Evolutionary conservation across 2,888 invertebrate genomes (phyloP).

Genomic region (Hydrotaea diabolus): DNA sequence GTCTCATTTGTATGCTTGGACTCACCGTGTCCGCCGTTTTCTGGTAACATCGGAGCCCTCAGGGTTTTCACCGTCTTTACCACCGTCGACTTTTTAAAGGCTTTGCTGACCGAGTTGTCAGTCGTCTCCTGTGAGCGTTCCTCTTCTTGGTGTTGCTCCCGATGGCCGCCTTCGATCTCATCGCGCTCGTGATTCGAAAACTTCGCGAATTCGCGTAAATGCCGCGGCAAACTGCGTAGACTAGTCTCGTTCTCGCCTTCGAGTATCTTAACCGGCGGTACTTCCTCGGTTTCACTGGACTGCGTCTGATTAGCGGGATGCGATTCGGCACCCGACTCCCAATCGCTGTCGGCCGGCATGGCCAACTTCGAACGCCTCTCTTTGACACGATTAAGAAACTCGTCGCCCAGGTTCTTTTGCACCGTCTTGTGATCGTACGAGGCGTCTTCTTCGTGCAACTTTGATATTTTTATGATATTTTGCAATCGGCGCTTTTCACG

Average conservation of each 20-base stretch:
- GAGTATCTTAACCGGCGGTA: slow-evolving; percentile 84
- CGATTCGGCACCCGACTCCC: slow-evolving; percentile 83
- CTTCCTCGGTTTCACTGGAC: slow-evolving; percentile 74
- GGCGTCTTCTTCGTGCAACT: slow-evolving; percentile 78
- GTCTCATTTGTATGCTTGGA: slow-evolving; percentile 65
- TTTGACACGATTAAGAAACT: slow-evolving; percentile 89
- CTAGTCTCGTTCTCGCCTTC: slow-evolving; percentile 85
- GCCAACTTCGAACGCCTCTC: slow-evolving; percentile 87
- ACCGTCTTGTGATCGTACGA: slow-evolving; percentile 29
- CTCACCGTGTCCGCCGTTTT: slow-evolving; percentile 69
- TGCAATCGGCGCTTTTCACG: slow-evolving; percentile 89
- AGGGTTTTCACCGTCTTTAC: slow-evolving; percentile 77
- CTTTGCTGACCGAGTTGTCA: slow-evolving; percentile 75
- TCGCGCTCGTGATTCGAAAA: slow-evolving; percentile 78
- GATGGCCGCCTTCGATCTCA: slow-evolving; percentile 72
- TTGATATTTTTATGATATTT: slow-evolving; percentile 90
- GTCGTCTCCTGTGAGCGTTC: slow-evolving; percentile 74
- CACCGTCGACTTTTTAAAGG: slow-evolving; percentile 75
- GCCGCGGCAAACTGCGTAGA: slow-evolving; percentile 86
- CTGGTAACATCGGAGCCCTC: slow-evolving; percentile 69
- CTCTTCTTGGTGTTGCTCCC: slow-evolving; percentile 74
- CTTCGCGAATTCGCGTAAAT: slow-evolving; percentile 89
- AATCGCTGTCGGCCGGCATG: slow-evolving; percentile 85
- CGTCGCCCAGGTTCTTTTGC: slow-evolving; percentile 84
- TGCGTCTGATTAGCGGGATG: slow-evolving; percentile 71